Base-by-base conservation (phyloP, 2,888 invertebrate species). In the Aphelenchoides bicaudatus region DNA sequence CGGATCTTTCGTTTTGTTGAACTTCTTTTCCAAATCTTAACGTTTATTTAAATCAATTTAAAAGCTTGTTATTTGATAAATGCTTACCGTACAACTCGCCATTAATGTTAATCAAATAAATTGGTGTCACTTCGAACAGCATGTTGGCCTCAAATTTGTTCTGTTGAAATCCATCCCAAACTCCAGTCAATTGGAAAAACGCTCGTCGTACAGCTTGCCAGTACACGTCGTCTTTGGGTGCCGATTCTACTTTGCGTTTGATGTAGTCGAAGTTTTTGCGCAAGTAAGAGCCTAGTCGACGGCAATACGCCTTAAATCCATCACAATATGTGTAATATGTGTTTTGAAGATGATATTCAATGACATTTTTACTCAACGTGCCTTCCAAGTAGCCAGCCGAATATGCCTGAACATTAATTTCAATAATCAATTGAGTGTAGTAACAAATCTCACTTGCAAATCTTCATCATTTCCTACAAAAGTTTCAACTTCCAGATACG, bases 1-100 rank as follows among this genome's bases (percentile, higher is more conserved):
- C 10, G 68, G 70, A 54, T 75, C 76, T 50, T 74, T 67, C 13
- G 77, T 78, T 58, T 75, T 77, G 69, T 76, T 76, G 67, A 75
- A 62, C 60, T 76, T 76, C 63, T 72, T 75, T 52, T 76, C 77
- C 52, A 76, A 58, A 57, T 76, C 76, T n/a, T n/a, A n/a, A n/a
- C n/a, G n/a, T n/a, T n/a, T n/a, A n/a, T n/a, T n/a, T n/a, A n/a
- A n/a, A n/a, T n/a, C n/a, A n/a, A n/a, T n/a, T n/a, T n/a, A n/a
- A n/a, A n/a, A n/a, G n/a, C n/a, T n/a, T n/a, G n/a, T n/a, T n/a
- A n/a, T n/a, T n/a, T n/a, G n/a, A n/a, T n/a, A n/a, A n/a, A n/a
- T n/a, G n/a, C n/a, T n/a, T n/a, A n/a, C n/a, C n/a, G 54, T 73
- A 74, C 55, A 77, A 67, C 31, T 76, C 76, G 37, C 76, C 76